These are phyloP conservation scores for Tragulus kanchil DNA, from an alignment of 2,113 vertebrate genomes.

Conservation along the genomic window DNA sequence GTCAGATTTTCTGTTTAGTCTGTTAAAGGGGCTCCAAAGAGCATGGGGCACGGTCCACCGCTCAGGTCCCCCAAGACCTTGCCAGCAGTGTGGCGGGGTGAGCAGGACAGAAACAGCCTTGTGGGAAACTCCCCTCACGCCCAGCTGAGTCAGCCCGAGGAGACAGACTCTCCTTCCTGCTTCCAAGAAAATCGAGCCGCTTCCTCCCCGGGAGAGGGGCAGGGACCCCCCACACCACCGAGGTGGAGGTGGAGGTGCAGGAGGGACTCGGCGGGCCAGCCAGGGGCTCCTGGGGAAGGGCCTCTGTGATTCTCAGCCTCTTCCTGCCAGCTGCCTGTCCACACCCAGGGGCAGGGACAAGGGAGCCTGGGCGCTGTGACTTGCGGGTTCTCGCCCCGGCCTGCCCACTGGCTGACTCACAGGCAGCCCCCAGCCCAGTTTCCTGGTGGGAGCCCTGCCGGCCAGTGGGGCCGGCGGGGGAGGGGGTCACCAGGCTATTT, in stretches of 20 bases:
- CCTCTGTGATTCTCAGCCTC: constrained; percentile 54
- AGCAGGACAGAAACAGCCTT: neutral
- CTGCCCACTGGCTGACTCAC: constrained; percentile 77
- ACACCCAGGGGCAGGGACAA: constrained; percentile 82
- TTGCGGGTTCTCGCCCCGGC: constrained; percentile 75
- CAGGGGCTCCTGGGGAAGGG: constrained; percentile 39
- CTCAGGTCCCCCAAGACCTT: neutral
- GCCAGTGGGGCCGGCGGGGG: constrained; percentile 54
- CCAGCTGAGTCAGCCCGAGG: constrained; percentile 66
- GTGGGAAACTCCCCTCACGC: constrained; percentile 66
- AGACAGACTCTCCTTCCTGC: constrained; percentile 59
- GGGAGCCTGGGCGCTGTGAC: constrained; percentile 60
- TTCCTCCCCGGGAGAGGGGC: constrained; percentile 54
- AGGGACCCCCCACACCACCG: constrained; percentile 65
- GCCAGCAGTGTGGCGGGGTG: neutral
- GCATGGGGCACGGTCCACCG: too few species aligned
- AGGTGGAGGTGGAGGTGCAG: neutral
- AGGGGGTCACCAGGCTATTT: constrained; percentile 77
- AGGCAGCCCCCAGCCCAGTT: constrained; percentile 76
- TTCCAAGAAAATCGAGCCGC: constrained; percentile 72
- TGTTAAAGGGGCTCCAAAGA: constrained; percentile 50
- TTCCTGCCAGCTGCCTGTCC: constrained; percentile 66
- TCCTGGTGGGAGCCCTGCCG: constrained; percentile 45
- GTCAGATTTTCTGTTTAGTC: too few species aligned
- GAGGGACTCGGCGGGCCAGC: neutral